Evolutionary conservation across 2,113 vertebrate species (phyloP).

Genomic region (Cnemophilus loriae): DNA sequence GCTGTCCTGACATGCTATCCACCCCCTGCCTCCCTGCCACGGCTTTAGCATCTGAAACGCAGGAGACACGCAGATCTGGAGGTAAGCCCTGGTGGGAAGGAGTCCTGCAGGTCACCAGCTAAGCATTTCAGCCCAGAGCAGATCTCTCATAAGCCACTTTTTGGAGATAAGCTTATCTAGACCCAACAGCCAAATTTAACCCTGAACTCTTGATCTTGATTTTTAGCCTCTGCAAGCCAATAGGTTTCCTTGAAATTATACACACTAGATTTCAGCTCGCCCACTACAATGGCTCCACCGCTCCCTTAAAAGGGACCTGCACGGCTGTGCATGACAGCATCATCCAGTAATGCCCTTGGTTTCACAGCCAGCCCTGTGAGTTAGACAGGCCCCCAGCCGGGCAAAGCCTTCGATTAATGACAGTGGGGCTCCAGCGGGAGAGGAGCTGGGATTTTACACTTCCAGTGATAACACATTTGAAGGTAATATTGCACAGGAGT

Average conservation of each 20-base stretch:
- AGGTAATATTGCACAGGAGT: not conserved
- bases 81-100: slow-evolving; percentile 31
- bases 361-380: slow-evolving; percentile 3
- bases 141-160: slow-evolving; percentile 48
- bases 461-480: not conserved
- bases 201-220: slow-evolving; percentile 59
- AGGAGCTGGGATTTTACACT: not conserved
- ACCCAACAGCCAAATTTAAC: slow-evolving; percentile 57
- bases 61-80: not conserved
- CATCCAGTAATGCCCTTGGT: slow-evolving; percentile 22
- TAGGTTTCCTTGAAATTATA: slow-evolving; percentile 3
- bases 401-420: slow-evolving; percentile 21
- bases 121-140: slow-evolving; percentile 31
- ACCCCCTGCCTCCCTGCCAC: not conserved
- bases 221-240: not conserved
- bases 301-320: not conserved
- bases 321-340: not conserved
- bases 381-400: not conserved
- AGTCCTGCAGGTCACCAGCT: slow-evolving; percentile 19
- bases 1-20: slow-evolving; percentile 20
- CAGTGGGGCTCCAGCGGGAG: not conserved
- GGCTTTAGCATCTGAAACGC: not conserved
- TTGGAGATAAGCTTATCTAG: slow-evolving; percentile 65
- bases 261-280: not conserved
- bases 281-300: fast-evolving